Base-by-base conservation (phyloP, 1,140 invertebrate genomes). In the Trissolcus basalis region DNA sequence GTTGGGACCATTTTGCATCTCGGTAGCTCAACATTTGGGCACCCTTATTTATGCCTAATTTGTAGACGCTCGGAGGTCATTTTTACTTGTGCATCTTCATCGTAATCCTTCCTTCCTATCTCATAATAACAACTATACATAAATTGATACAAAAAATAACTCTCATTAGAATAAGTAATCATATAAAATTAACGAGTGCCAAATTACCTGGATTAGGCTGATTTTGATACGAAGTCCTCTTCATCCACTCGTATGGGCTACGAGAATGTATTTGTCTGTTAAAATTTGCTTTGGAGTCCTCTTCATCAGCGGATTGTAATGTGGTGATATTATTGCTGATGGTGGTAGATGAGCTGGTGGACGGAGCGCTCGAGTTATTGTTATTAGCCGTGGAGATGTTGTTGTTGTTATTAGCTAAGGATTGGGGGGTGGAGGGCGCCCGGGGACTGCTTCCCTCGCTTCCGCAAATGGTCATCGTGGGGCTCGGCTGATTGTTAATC, bases 181-280 rank as follows among this genome's bases (percentile, higher is more conserved):
- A n/a, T n/a, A n/a, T n/a, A n/a, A n/a, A 10, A 48, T 19, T 27
- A 19, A 10, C 1, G 19, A 8, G 19, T 6, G 10, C 3, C 91
- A 86, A 96, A 39, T 69, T 61, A 73, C 95, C 94, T 86, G 94
- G 93, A 87, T 93, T 94, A 0, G 93, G 93, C 81, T 95, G 93
- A 47, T 88, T 92, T 82, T 95, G 94, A 83, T 96, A 96, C 8
- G 93, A 92, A 0, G 93, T 92, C 84, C 95, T 96, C 83, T 94
- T 96, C 92, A 97, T 96, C 95, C 95, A 97, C 73, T 96, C 95
- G 82, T 92, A 96, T 0, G 95, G 95, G 53, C 93, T 94, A 11
- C 93, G 89, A 11, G 91, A 91, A 1, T 92, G 91, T 6, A 91
- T 89, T 11, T 94, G 93, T 81, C 91, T 86, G 36, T 83, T 83